These are phyloP conservation scores for Eira barbara DNA, from an alignment of 2,113 vertebrate genomes.

Conservation along the genomic window DNA sequence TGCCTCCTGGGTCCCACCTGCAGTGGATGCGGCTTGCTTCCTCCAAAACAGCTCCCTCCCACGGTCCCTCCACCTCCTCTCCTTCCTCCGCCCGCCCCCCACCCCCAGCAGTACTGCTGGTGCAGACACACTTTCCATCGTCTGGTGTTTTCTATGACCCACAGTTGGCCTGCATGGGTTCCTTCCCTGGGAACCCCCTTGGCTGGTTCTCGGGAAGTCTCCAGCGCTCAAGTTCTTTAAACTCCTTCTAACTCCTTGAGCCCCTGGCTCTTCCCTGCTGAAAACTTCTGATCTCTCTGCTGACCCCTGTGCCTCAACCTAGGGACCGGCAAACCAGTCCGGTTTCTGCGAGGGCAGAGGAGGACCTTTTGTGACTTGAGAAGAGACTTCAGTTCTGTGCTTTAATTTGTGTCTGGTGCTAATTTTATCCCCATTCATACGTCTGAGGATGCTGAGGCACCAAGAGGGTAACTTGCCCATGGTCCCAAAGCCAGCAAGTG, in stretches of 20 bases:
- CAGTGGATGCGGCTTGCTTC: neutral
- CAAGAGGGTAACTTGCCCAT: neutral
- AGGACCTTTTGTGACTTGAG: neutral
- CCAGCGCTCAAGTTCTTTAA: neutral
- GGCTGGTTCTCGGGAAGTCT: neutral
- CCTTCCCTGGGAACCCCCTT: neutral
- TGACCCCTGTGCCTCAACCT: neutral
- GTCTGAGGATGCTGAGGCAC: neutral
- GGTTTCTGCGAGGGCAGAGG: neutral
- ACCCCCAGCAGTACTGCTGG: neutral
- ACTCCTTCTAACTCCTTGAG: neutral
- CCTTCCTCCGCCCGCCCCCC: neutral
- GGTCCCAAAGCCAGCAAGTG: neutral
- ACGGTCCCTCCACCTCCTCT: too few species aligned
- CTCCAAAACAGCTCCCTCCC: fast-evolving
- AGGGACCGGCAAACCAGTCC: neutral
- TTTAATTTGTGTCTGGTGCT: neutral
- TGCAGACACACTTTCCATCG: fast-evolving
- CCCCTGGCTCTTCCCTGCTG: neutral
- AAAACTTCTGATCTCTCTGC: neutral
- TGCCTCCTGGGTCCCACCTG: neutral
- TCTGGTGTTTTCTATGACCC: neutral
- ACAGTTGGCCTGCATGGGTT: fast-evolving
- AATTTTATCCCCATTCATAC: neutral
- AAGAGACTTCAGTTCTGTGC: neutral